Percentiles rank a stretch among this genome's conserved stretches.
Evolutionary conservation across 1,140 invertebrate genomes (phyloP).

Genomic region (Sweltsa coloradensis): DNA sequence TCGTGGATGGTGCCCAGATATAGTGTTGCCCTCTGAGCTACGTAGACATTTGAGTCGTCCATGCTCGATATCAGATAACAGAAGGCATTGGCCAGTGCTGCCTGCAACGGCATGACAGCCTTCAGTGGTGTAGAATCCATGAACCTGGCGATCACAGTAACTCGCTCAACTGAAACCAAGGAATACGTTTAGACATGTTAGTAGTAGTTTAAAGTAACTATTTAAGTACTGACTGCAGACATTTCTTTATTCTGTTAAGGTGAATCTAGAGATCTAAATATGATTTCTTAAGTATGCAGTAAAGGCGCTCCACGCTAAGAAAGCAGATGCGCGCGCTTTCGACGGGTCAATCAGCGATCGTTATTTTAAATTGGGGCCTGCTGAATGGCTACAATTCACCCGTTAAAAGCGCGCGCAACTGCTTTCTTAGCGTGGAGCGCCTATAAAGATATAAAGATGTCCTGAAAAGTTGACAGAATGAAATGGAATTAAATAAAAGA

Average conservation of each 20-base stretch:
- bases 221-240: background rate
- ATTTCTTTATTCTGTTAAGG: background rate
- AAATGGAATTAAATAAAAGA: no score
- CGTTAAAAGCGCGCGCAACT: no score
- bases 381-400: no score
- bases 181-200: conserved; percentile 13
- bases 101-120: conserved; percentile 73
- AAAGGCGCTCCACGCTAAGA: no score
- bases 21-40: conserved; percentile 85
- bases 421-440: no score
- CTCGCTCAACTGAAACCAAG: conserved; percentile 64
- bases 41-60: conserved; percentile 89
- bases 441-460: no score
- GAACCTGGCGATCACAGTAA: conserved; percentile 83
- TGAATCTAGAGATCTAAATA: background rate
- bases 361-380: no score
- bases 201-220: no score
- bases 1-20: conserved; percentile 92
- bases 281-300: no score
- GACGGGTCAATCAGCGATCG: no score
- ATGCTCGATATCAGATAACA: conserved; percentile 92
- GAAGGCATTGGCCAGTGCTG: conserved; percentile 91
- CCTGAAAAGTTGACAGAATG: no score
- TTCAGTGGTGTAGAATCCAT: conserved; percentile 80
- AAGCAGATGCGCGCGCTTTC: no score